Evolutionary conservation across 37 sponge, comb jelly and placozoan species (phyloP), one percentile per base, ranked within the genome.

Genomic region (Mnemiopsis leidyi): DNA sequence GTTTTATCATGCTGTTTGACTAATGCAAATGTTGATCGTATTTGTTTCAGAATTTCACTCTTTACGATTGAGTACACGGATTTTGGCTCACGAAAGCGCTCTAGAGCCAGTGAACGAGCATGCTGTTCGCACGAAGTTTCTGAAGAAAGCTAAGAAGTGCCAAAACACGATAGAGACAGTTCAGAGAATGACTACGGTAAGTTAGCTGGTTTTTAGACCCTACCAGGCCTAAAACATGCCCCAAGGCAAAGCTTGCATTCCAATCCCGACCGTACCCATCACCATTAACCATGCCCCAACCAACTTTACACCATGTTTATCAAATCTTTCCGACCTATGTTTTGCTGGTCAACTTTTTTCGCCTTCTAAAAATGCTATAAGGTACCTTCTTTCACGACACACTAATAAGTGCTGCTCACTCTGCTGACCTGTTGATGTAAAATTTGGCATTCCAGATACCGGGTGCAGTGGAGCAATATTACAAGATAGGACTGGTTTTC

Each of bases 61-160:
- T 69, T 92, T 94, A 38, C 83, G 96, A 40, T 92, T 96, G 33
- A 94, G 94, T 23, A 38, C 71, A 68, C 76, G 96, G 21, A 69
- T 94, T 30, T 73, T 36, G 33, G 96, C 96, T 0, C 83, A 95
- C 34, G 92, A 94, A 16, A 39, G 36, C 40, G 38, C 94, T 68
- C 75, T 93, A 31, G 88, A 83, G 28, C 94, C 93, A 23, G 69
- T 96, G 13, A 36, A 82, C 1, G 61, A 83, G 24, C 95, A 95
- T 32, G 76, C 92, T 28, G 69, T 95, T 38, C 95, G 95, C 69
- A 38, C 92, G 31, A 95, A 95, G 82, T 96, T 96, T 76, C 76
- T 96, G 32, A 92, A 69, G 29, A 93, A 85, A 73, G 29, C 95
- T 79, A 82, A 92, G 2, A 92, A 71, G 95, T 95, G 25, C 25